These are phyloP conservation scores for Coreius guichenoti DNA, from an alignment of 2,797 vertebrate species.

Conservation along the genomic window DNA sequence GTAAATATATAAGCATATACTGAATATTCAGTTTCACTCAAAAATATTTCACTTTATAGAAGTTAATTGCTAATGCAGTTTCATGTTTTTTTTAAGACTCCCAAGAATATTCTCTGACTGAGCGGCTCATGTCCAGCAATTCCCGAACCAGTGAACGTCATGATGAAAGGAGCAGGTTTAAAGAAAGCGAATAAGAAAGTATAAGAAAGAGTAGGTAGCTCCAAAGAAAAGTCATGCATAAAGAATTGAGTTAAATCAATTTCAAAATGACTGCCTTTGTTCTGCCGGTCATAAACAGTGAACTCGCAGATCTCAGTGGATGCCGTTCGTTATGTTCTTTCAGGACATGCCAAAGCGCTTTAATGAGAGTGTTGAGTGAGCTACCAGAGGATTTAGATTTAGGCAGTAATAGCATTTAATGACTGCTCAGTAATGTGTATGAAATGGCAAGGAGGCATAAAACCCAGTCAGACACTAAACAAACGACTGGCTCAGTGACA, in stretches of 20 bases:
- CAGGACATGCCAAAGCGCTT: constrained; percentile 47
- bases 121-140: constrained; percentile 14
- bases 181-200: neutral
- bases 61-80: constrained; percentile 15
- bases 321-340: constrained; percentile 44
- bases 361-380: constrained; percentile 56
- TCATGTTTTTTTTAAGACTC: constrained; percentile 1
- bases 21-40: neutral
- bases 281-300: constrained; percentile 45
- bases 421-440: constrained; percentile 47
- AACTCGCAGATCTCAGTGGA: constrained; percentile 25
- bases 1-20: neutral
- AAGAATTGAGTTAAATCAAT: constrained; percentile 31
- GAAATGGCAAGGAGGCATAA: constrained; percentile 38
- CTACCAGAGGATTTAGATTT: constrained; percentile 35
- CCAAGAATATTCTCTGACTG: constrained; percentile 4
- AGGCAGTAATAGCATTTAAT: constrained; percentile 45
- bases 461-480: constrained; percentile 51
- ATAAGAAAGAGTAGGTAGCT: neutral
- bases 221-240: constrained; percentile 20
- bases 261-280: constrained; percentile 27
- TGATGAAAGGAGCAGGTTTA: constrained; percentile 25
- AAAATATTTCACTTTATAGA: neutral
- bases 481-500: constrained; percentile 44
- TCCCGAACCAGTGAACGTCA: neutral